Evolutionary conservation across 2,888 invertebrate species (phyloP), one percentile per base, ranked within the genome.

Genomic region (Scaptomyza tumidula): DNA sequence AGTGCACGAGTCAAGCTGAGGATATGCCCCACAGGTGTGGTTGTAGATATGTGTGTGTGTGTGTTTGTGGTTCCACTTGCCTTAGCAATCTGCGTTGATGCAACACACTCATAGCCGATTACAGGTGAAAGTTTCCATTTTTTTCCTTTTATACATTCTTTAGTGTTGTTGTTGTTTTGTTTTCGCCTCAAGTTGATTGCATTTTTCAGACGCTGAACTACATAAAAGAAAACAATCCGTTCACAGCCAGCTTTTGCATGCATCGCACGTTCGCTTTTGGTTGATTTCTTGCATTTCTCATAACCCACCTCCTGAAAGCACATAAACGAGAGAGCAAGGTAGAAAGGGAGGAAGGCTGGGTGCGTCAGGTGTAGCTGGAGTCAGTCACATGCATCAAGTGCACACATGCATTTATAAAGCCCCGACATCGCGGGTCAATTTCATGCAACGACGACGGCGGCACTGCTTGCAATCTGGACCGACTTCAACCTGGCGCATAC

Each of bases 241-340:
- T 70, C 59, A 49, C 61, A 24, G 85, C 66, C 60, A 72, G 62
- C 82, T 81, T 87, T 87, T 75, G 83, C 75, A 89, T 83, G 83
- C 83, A 85, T 89, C 83, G 82, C 83, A 83, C 83, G 83, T 83
- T 85, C 75, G 75, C 82, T 83, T 83, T 83, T 83, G 89, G 89
- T 87, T 89, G 83, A 89, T 87, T 83, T 83, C 83, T 82, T 87
- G 82, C 89, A 83, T 83, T 83, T 83, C 83, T 89, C 89, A 83
- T 89, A 85, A 75, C 64, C 67, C 62, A 59, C 33, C 52, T 6
- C 4, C 41, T 10, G 14, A 16, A 44, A n/a, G 5, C 33, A 55
- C 29, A 33, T 37, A 11, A 29, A 11, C 9, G 16, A 0, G 13
- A 13, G 49, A 14, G 14, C 2, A 14, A 9, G 62, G 37, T 29